Evolutionary conservation across 2,888 invertebrate genomes (phyloP).

Genomic region (Gryllus longicercus): DNA sequence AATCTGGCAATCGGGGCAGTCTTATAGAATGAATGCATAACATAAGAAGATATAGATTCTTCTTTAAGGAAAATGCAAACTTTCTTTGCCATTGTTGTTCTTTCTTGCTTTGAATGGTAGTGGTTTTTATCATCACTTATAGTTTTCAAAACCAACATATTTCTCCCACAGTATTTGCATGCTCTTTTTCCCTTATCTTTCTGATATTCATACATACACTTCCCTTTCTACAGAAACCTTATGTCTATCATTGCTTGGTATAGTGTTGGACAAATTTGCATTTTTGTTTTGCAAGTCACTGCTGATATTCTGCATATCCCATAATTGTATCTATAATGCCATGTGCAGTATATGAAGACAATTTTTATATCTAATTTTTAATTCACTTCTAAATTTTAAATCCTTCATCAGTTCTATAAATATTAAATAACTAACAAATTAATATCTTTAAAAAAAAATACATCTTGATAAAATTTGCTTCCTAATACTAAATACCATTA

Average conservation of each 20-base stretch:
- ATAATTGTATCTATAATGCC: background rate
- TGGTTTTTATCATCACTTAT: background rate
- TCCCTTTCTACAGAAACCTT: background rate
- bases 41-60: background rate
- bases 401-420: background rate
- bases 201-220: background rate
- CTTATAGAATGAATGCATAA: conserved; percentile 2
- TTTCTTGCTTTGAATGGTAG: conserved; percentile 7
- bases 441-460: background rate
- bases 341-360: background rate
- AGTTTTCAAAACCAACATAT: background rate
- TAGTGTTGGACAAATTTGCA: background rate
- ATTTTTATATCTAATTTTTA: background rate
- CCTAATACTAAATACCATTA: too few species aligned
- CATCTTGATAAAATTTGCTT: too few species aligned
- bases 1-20: background rate
- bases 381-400: background rate
- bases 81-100: background rate
- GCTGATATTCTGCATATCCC: background rate
- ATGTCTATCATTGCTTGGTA: background rate
- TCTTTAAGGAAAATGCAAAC: background rate
- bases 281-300: background rate
- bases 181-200: background rate
- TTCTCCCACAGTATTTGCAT: background rate
- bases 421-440: background rate